These are phyloP conservation scores for Tragulus kanchil DNA, from an alignment of 2,113 vertebrate genomes.

Conservation along the genomic window DNA sequence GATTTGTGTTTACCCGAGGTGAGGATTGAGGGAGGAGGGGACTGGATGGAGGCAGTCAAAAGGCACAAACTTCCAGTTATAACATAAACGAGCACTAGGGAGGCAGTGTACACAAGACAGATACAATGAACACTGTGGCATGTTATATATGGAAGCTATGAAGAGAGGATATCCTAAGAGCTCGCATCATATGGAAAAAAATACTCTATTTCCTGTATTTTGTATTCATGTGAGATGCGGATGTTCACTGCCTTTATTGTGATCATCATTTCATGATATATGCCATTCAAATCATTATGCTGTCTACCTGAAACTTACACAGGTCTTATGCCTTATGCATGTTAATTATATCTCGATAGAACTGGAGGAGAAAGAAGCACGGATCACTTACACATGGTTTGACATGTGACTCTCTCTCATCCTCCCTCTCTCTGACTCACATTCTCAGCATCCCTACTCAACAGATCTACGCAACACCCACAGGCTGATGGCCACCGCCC, in stretches of 20 bases:
- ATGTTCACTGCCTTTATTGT: background rate
- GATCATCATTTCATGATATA: background rate
- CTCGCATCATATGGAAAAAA: background rate
- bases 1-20: background rate
- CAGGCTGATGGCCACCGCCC: background rate
- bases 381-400: background rate
- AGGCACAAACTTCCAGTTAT: background rate
- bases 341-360: background rate
- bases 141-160: background rate
- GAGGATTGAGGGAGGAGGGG: background rate
- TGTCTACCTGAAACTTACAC: background rate
- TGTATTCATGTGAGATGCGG: background rate
- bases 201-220: background rate
- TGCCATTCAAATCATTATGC: background rate
- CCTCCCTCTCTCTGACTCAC: background rate
- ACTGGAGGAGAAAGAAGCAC: background rate
- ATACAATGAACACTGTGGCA: background rate
- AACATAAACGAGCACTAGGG: background rate
- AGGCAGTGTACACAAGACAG: no score
- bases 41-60: background rate
- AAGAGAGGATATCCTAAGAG: background rate
- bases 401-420: fast-evolving
- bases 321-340: no score
- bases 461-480: background rate
- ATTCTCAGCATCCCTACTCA: background rate